Conservation (phyloP, 2,888 invertebrate species). For the Bursaphelenchus okinawaensis region DNA sequence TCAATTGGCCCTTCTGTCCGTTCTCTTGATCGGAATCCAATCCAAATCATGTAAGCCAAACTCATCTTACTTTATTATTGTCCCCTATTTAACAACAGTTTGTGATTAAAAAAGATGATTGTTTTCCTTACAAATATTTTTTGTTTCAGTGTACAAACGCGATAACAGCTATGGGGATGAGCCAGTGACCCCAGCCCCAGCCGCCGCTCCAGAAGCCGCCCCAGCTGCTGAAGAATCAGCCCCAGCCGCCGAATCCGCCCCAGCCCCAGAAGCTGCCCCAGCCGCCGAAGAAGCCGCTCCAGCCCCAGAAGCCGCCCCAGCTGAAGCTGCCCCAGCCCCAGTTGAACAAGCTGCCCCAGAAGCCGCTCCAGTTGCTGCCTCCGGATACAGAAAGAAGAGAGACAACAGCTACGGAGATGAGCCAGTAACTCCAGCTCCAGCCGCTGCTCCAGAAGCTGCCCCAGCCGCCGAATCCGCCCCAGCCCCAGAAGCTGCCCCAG, state of each 20-base stretch:
- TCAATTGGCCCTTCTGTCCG: not conserved
- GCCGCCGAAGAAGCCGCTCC: not conserved
- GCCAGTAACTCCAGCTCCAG: not conserved
- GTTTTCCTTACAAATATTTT: too few relatives aligned
- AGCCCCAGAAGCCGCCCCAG: slow-evolving; percentile 11
- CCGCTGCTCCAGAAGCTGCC: slow-evolving; percentile 5
- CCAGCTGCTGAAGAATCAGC: not conserved
- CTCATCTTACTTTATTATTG: not conserved
- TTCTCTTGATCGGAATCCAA: not conserved
- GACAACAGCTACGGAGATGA: not conserved
- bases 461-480: not conserved
- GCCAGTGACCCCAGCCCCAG: not conserved
- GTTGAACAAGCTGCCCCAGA: slow-evolving; percentile 9
- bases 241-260: not conserved
- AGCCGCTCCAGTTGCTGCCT: slow-evolving; percentile 3
- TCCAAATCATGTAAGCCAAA: not conserved
- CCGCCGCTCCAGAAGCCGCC: not conserved
- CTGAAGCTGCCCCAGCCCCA: slow-evolving; percentile 11
- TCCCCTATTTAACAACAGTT: too few relatives aligned
- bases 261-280: not conserved
- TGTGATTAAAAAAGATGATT: too few relatives aligned
- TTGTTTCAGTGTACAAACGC: not conserved
- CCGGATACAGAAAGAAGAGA: not conserved
- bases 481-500: not conserved
- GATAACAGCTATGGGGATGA: not conserved